Evolutionary conservation across 2,888 invertebrate species (phyloP), one percentile per base, ranked within the genome.

Genomic region (Mystacides longicornis): DNA sequence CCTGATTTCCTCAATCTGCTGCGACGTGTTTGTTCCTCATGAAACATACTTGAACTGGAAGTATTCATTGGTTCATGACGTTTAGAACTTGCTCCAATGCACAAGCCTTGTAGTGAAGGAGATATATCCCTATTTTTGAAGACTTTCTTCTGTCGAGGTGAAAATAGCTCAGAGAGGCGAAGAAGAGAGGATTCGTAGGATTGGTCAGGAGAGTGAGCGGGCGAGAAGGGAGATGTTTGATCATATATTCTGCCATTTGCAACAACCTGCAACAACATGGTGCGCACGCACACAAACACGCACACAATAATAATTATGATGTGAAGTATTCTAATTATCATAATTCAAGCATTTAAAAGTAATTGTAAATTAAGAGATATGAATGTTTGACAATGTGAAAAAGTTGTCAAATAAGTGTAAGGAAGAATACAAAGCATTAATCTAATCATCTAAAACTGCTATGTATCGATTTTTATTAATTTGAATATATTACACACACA

Each of bases 221-320:
- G 68, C 66, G 71, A 76, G 68, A 60, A 75, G 79, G 78, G 77
- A 79, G 75, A 77, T 78, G 79, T 79, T 76, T 77, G 75, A 74
- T 78, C 78, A 79, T 78, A 82, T 75, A 79, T 78, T 77, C 81
- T 81, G 72, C 79, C 78, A 74, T 80, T 80, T 75, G 82, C 82
- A 81, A 81, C 79, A 70, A 83, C 82, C 82, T 83, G 82, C 79
- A 27, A 27, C 82, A 37, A 57, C 51, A 57, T 54, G 49, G 51
- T 49, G 51, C 49, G 57, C 49, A 49, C 49, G 45, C 45, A 18
- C 48, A 45, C 49, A 50, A 37, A 46, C 46, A 53, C 48, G 37
- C 53, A 23, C 48, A 19, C 22, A 45, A n/a, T n/a, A n/a, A n/a
- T n/a, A n/a, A n/a, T n/a, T n/a, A n/a, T n/a, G n/a, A n/a, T n/a